These are phyloP conservation scores for Calliphora vicina DNA, from an alignment of 1,140 invertebrate species.

Conservation along the genomic window DNA sequence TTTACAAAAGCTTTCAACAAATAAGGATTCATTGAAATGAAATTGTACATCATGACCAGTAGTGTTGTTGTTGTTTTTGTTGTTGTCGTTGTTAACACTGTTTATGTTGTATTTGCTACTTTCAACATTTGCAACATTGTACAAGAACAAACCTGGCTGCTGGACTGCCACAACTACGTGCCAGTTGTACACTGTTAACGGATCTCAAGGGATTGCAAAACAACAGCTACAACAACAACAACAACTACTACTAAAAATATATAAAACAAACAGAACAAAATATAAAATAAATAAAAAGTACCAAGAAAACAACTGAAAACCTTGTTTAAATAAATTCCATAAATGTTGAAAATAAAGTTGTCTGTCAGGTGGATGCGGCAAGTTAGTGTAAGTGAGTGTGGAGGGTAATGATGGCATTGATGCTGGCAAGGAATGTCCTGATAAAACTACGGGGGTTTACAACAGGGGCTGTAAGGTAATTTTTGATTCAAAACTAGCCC, in stretches of 20 bases:
- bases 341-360: neutral
- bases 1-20: conserved; percentile 1
- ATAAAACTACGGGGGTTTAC: neutral
- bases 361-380: neutral
- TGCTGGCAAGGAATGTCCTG: neutral
- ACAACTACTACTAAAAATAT: neutral
- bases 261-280: neutral
- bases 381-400: neutral
- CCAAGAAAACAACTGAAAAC: neutral
- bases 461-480: neutral
- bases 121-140: neutral
- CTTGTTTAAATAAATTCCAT: conserved; percentile 17
- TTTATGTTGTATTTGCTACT: neutral
- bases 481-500: conserved; percentile 11
- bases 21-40: conserved; percentile 33
- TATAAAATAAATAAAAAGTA: neutral
- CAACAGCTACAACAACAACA: neutral
- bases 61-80: neutral
- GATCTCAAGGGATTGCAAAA: conserved; percentile 17
- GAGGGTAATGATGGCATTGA: neutral
- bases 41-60: conserved; percentile 3
- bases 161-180: conserved; percentile 9
- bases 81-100: neutral
- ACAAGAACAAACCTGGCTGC: neutral
- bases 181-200: neutral